phyloP scores from a whole-genome alignment of 2,888 invertebrate species.

The Ennomos fuscantarius region DNA sequence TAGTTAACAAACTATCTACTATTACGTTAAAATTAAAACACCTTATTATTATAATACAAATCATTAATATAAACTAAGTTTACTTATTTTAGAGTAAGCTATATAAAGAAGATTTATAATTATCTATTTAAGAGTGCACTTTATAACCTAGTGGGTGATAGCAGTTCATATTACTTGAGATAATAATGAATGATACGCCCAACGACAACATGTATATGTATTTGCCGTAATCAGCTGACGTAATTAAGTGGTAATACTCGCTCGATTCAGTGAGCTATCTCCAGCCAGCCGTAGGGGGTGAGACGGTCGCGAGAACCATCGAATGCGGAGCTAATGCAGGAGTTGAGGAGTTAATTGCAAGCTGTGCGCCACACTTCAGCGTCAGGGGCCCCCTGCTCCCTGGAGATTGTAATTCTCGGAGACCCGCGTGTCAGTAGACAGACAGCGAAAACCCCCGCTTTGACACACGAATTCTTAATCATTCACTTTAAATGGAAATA shows the following conservation, averaged over 20 bases:
- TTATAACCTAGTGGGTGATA: no score
- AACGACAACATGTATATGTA: no score
- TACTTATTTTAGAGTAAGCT: no score
- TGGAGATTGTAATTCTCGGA: conserved; percentile 44
- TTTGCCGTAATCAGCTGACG: no score
- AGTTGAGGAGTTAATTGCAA: conserved; percentile 81
- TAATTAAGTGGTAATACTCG: conserved; percentile 18
- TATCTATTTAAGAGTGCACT: no score
- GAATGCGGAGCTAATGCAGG: conserved; percentile 76
- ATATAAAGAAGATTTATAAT: no score
- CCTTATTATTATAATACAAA: no score
- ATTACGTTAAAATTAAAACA: not conserved
- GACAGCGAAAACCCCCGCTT: conserved; percentile 25
- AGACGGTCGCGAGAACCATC: conserved; percentile 44
- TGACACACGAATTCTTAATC: conserved; percentile 69
- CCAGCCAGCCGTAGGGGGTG: conserved; percentile 36
- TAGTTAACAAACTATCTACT: conserved; percentile 33
- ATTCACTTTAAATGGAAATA: conserved; percentile 79
- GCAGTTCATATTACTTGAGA: no score
- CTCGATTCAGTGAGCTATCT: conserved; percentile 49
- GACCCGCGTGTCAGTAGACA: conserved; percentile 32
- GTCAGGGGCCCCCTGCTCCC: conserved; percentile 63
- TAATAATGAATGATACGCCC: no score
- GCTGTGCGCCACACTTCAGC: conserved; percentile 72
- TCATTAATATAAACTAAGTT: no score